These are phyloP conservation scores for Leistus spinibarbis DNA, from an alignment of 2,888 invertebrate species.

Conservation along the genomic window DNA sequence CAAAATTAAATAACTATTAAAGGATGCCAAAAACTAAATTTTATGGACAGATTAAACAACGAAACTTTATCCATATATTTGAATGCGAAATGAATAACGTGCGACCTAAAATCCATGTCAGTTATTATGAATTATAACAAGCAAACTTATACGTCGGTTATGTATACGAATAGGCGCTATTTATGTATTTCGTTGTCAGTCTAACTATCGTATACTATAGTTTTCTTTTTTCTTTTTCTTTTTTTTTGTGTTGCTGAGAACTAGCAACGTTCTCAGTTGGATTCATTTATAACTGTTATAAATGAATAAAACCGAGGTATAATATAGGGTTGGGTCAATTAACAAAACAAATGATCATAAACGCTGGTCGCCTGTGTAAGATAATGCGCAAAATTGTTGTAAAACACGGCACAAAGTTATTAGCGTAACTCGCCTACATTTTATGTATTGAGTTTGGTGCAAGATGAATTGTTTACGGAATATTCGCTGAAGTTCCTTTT, in stretches of 20 bases:
- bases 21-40: too few species aligned
- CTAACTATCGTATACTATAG: neutral
- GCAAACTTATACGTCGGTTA: neutral
- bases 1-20: too few species aligned
- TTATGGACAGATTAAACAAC: too few species aligned
- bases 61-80: neutral
- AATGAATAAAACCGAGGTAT: neutral
- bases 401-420: constrained; percentile 6
- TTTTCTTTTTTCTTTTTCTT: neutral
- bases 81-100: neutral
- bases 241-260: too few species aligned
- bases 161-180: neutral
- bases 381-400: constrained; percentile 5
- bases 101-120: neutral
- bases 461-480: neutral
- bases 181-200: neutral
- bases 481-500: too few species aligned
- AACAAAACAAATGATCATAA: neutral
- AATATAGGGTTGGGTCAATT: neutral
- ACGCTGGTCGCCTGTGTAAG: neutral
- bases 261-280: too few species aligned
- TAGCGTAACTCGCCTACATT: neutral
- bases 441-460: neutral
- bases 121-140: neutral
- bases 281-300: too few species aligned